Evolutionary conservation across 1,140 invertebrate species (phyloP).

Genomic region (Procambarus virginalis): DNA sequence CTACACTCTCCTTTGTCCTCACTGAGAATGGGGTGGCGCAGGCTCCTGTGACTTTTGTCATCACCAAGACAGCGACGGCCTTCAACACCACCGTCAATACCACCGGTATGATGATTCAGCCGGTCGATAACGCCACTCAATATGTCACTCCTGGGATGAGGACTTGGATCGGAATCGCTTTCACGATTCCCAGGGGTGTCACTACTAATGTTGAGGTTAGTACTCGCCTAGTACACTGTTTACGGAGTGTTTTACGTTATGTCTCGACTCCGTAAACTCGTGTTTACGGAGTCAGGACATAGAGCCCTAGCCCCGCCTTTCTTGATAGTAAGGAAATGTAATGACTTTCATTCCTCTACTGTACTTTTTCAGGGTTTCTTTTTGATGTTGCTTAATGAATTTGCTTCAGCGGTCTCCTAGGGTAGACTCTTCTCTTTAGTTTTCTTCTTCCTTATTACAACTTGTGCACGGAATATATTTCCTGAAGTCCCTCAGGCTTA

Average conservation of each 20-base stretch:
- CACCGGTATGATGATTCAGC: not conserved
- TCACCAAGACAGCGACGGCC: not conserved
- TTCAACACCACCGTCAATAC: not conserved
- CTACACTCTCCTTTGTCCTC: not conserved
- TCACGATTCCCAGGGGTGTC: slow-evolving; percentile 20
- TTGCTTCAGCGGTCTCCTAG: no score
- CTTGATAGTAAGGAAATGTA: no score
- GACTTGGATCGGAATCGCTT: not conserved
- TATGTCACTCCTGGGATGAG: slow-evolving; percentile 12
- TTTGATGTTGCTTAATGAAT: no score
- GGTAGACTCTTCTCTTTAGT: no score
- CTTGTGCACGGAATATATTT: no score
- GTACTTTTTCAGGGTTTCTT: no score
- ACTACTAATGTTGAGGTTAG: slow-evolving; percentile 30
- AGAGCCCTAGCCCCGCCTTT: no score
- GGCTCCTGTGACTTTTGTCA: not conserved
- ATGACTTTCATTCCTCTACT: no score
- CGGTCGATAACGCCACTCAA: not conserved
- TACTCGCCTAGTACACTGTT: not conserved
- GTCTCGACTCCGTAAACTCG: not conserved
- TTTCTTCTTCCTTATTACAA: no score
- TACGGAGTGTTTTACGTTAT: no score
- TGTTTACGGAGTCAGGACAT: not conserved
- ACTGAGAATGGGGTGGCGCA: not conserved
- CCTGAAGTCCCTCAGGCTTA: no score